A percentile compares a stretch with the other conserved stretches of the same genome.
Conservation (phyloP, 2,797 vertebrate species). For the Halcyon chelicuti region DNA sequence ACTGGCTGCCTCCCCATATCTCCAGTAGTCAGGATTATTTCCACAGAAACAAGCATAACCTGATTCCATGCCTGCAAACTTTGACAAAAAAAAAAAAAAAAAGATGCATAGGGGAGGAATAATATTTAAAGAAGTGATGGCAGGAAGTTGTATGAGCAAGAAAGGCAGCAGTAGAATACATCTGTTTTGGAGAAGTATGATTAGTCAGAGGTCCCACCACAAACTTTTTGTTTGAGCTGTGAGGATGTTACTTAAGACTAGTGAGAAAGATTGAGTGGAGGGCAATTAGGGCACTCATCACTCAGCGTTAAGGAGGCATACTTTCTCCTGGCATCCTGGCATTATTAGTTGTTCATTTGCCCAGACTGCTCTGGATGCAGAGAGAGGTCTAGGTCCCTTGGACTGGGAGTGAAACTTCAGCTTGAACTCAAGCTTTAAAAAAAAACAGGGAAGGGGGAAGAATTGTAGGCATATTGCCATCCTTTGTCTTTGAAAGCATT, state of each 20-base stretch:
- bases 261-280: neutral
- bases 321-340: neutral
- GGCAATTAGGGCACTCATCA: neutral
- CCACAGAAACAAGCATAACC: conserved; percentile 98
- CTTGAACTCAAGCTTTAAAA: neutral
- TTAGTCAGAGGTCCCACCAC: neutral
- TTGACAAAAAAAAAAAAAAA: conserved; percentile 60
- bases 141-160: neutral
- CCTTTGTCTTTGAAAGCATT: neutral
- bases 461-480: neutral
- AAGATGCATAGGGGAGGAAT: neutral
- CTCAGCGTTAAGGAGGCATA: neutral
- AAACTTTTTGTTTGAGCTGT: neutral
- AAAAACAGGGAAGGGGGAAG: neutral
- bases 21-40: conserved; percentile 90
- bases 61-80: conserved; percentile 97
- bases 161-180: neutral
- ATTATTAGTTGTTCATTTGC: neutral
- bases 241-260: neutral
- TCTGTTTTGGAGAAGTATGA: neutral
- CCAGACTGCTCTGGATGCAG: neutral
- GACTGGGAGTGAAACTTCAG: neutral
- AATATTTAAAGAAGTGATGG: neutral
- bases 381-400: neutral
- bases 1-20: conserved; percentile 87